Percentiles rank a stretch among this genome's conserved stretches.
Conservation (phyloP, 2,797 vertebrate species). For the Amazonetta brasiliensis region DNA sequence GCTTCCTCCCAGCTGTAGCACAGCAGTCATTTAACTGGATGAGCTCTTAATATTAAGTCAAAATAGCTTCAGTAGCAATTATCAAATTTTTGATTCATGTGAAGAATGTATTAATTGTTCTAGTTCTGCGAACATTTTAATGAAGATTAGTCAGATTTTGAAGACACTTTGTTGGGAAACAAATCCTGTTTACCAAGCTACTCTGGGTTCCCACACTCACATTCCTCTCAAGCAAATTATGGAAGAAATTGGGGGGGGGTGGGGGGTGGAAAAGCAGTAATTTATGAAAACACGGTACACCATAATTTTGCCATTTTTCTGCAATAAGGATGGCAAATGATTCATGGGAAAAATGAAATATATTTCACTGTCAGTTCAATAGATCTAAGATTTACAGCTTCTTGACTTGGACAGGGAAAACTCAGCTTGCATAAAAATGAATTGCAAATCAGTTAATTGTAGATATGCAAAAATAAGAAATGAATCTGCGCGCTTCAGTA, state of each 20-base stretch:
- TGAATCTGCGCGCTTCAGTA: neutral
- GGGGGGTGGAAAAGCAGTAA: slow-evolving; percentile 62
- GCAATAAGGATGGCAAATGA: slow-evolving; percentile 83
- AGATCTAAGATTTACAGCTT: slow-evolving; percentile 84
- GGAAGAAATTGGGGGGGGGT: slow-evolving; percentile 42
- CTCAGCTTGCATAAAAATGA: slow-evolving; percentile 81
- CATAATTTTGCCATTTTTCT: slow-evolving; percentile 86
- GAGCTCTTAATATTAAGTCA: neutral
- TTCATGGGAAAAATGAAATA: slow-evolving; percentile 85
- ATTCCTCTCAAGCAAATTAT: slow-evolving; percentile 60
- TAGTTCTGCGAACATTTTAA: neutral
- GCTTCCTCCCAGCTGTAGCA: neutral
- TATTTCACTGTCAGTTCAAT: slow-evolving; percentile 81
- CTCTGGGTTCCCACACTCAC: slow-evolving; percentile 40
- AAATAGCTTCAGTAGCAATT: neutral
- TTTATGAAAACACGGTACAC: slow-evolving; percentile 83
- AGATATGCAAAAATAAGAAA: slow-evolving; percentile 61
- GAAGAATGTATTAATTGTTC: neutral
- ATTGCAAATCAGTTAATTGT: slow-evolving; percentile 81
- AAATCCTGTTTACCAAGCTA: slow-evolving; percentile 20
- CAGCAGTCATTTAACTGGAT: neutral
- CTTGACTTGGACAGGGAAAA: slow-evolving; percentile 81
- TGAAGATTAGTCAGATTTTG: neutral
- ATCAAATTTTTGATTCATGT: neutral
- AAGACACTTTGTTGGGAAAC: neutral